Conservation (phyloP, 2,113 vertebrate species). For the Platichthys stellatus region DNA sequence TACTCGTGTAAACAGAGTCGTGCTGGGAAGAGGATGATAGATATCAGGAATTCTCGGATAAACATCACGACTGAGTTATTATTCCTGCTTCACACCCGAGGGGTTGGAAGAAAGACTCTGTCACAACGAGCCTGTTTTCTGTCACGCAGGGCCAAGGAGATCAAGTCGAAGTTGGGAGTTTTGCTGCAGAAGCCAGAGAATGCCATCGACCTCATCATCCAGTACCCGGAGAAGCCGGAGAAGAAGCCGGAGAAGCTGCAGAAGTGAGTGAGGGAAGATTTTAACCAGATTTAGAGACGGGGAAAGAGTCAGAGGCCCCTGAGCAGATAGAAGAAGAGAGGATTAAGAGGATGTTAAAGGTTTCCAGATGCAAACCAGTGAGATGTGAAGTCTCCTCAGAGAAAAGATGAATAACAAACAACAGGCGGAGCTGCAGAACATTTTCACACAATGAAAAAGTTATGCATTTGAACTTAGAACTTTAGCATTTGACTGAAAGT, state of each 20-base stretch:
- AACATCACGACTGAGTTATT: not conserved
- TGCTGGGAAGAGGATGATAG: not conserved
- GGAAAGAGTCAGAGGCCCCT: not conserved
- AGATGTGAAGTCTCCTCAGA: too few species aligned
- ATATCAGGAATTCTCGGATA: not conserved
- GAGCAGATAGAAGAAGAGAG: not conserved
- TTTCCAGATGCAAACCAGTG: too few species aligned
- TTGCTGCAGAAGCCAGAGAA: constrained; percentile 95
- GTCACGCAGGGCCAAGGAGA: constrained; percentile 92
- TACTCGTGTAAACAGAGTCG: not conserved
- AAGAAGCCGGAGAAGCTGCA: constrained; percentile 91
- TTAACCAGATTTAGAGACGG: not conserved
- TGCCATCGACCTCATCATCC: constrained; percentile 90
- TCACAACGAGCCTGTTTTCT: constrained; percentile 21
- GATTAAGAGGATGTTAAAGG: too few species aligned
- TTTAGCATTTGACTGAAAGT: too few species aligned
- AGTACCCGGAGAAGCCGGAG: constrained; percentile 89
- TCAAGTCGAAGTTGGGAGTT: constrained; percentile 94
- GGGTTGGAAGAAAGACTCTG: not conserved
- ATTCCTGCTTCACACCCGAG: not conserved
- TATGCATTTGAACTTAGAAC: too few species aligned
- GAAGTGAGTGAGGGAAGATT: constrained; percentile 85
- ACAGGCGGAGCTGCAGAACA: too few species aligned
- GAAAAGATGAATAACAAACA: too few species aligned
- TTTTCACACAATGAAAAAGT: too few species aligned